phyloP scores from a whole-genome alignment of 2,888 invertebrate species.

The Villa cingulata region DNA sequence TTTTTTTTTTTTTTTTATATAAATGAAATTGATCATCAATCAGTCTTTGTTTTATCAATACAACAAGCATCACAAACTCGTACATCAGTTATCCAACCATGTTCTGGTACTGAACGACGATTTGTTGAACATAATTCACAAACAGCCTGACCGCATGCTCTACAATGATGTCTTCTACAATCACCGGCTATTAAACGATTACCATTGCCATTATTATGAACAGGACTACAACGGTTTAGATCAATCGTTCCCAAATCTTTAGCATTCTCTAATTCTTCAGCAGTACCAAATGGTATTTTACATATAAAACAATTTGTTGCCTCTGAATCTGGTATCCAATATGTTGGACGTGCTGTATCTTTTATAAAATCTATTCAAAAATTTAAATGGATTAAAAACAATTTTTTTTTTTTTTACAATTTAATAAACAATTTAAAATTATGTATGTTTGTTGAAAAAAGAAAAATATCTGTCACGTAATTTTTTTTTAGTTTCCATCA shows the following conservation, averaged over 20 bases:
- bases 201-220: conserved; percentile 20
- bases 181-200: conserved; percentile 20
- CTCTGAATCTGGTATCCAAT: conserved; percentile 68
- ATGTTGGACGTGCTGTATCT: conserved; percentile 58
- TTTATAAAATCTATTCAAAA: conserved; percentile 46
- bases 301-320: conserved; percentile 54
- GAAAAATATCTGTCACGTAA: too few relatives aligned
- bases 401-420: too few relatives aligned
- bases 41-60: conserved; percentile 18
- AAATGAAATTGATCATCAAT: conserved; percentile 6
- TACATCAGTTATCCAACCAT: conserved; percentile 60
- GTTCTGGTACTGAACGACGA: conserved; percentile 51
- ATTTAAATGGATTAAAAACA: too few relatives aligned
- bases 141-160: conserved; percentile 57
- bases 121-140: conserved; percentile 43
- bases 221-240: conserved; percentile 20
- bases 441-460: too few relatives aligned
- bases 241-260: conserved; percentile 20
- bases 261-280: conserved; percentile 32
- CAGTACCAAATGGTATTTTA: conserved; percentile 41
- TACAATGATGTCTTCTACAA: conserved; percentile 48
- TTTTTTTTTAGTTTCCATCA: too few relatives aligned
- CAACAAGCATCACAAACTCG: conserved; percentile 60
- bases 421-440: too few relatives aligned
- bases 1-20: too few relatives aligned